Evolutionary conservation across 2,888 invertebrate species (phyloP).

Genomic region (Slavum lentiscoides): DNA sequence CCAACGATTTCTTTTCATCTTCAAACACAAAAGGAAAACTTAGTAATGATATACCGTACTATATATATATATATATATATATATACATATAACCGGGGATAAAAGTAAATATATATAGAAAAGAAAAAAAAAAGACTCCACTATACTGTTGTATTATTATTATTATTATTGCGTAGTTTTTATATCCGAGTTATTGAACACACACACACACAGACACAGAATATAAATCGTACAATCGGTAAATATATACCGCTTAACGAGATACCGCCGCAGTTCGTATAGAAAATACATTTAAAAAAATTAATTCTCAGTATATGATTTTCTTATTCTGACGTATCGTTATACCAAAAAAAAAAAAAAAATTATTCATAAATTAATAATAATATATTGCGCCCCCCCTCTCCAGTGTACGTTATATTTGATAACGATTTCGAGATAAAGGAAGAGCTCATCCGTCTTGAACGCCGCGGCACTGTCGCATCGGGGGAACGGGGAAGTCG

Average conservation of each 20-base stretch:
- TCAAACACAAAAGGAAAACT: conserved; percentile 48
- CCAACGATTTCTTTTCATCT: conserved; percentile 49
- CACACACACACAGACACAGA: neutral
- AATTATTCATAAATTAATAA: neutral
- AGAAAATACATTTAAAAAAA: neutral
- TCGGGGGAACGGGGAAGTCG: conserved; percentile 3
- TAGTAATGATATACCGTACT: conserved; percentile 23
- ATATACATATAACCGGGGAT: neutral
- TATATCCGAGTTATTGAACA: neutral
- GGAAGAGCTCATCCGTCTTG: conserved; percentile 41
- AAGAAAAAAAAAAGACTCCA: conserved; percentile 5
- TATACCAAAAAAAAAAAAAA: neutral
- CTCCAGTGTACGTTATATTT: neutral
- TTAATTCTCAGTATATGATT: neutral
- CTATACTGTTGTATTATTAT: neutral
- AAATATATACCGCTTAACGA: neutral
- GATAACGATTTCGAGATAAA: conserved; percentile 16
- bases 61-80: neutral
- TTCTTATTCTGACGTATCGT: too few relatives aligned
- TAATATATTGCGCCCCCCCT: neutral
- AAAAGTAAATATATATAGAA: conserved; percentile 1
- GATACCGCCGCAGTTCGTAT: too few relatives aligned
- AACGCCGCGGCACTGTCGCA: conserved; percentile 22
- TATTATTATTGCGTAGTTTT: neutral
- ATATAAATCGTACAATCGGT: neutral